These are phyloP conservation scores for Gambusia yucatana DNA, from an alignment of 2,797 vertebrate genomes.

Conservation along the genomic window DNA sequence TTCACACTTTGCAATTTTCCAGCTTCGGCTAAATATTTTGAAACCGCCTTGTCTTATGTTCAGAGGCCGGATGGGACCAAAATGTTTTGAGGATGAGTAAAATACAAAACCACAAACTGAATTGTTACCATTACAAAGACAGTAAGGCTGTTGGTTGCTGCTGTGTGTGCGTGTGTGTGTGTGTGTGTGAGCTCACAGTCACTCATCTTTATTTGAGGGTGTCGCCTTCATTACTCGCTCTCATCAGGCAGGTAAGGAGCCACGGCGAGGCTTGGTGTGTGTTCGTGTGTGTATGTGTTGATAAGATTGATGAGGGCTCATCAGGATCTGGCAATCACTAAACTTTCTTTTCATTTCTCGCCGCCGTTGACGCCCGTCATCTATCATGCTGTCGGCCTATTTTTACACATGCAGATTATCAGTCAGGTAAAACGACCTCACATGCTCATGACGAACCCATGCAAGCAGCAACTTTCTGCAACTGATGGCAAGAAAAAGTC, in stretches of 20 bases:
- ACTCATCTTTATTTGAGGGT: slow-evolving; percentile 49
- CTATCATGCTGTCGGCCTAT: slow-evolving; percentile 44
- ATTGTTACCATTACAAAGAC: not conserved
- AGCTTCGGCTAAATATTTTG: not conserved
- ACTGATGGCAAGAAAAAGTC: not conserved
- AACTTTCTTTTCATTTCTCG: slow-evolving; percentile 60
- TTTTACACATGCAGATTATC: slow-evolving; percentile 40
- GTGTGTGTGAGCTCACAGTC: slow-evolving; percentile 19
- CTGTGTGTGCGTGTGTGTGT: too few species aligned
- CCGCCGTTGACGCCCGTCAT: slow-evolving; percentile 28
- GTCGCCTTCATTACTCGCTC: slow-evolving; percentile 49
- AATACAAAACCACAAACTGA: not conserved
- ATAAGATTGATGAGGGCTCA: slow-evolving; percentile 59
- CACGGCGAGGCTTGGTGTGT: slow-evolving; percentile 21
- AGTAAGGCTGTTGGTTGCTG: not conserved
- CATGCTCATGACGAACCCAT: not conserved
- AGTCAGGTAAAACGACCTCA: slow-evolving; percentile 18
- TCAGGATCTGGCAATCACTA: slow-evolving; percentile 56
- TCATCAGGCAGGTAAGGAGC: slow-evolving; percentile 62
- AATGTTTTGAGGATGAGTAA: not conserved
- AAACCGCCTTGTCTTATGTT: not conserved
- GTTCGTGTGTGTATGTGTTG: slow-evolving; percentile 21
- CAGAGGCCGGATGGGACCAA: not conserved
- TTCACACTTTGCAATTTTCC: not conserved
- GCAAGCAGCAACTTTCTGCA: slow-evolving; percentile 8